Evolutionary conservation across 2,113 vertebrate species (phyloP).

Genomic region (Typhlomys cinereus): DNA sequence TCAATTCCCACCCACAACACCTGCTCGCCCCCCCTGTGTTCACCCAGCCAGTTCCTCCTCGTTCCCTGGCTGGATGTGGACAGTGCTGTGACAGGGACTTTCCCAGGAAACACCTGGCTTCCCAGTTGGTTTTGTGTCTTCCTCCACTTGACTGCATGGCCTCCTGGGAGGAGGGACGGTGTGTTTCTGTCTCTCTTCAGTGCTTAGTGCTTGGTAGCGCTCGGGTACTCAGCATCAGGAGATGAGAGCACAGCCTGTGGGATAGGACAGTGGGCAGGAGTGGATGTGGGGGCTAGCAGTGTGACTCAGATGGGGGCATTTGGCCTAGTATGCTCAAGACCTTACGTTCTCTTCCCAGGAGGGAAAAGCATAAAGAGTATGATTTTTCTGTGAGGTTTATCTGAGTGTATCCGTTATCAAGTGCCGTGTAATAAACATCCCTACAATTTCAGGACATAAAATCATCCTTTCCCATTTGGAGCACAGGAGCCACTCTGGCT

Average conservation of each 20-base stretch:
- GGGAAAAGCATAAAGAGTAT: not conserved
- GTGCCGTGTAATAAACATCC: not conserved
- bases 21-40: not conserved
- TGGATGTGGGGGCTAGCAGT: not conserved
- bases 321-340: not conserved
- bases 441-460: not conserved
- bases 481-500: no score
- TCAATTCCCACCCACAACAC: not conserved
- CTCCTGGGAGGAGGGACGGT: not conserved
- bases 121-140: not conserved
- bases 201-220: not conserved
- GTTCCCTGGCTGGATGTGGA: not conserved
- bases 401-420: not conserved
- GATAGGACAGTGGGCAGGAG: not conserved
- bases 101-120: not conserved
- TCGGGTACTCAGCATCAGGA: not conserved
- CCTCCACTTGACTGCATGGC: not conserved
- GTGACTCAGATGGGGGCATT: not conserved
- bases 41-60: not conserved
- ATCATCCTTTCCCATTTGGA: not conserved
- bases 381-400: not conserved
- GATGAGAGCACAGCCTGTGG: not conserved
- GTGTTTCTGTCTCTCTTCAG: not conserved
- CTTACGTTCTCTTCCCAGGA: not conserved
- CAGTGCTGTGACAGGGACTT: not conserved